phyloP scores from a whole-genome alignment of 2,888 invertebrate genomes.

The Drosophila buzzatii region DNA sequence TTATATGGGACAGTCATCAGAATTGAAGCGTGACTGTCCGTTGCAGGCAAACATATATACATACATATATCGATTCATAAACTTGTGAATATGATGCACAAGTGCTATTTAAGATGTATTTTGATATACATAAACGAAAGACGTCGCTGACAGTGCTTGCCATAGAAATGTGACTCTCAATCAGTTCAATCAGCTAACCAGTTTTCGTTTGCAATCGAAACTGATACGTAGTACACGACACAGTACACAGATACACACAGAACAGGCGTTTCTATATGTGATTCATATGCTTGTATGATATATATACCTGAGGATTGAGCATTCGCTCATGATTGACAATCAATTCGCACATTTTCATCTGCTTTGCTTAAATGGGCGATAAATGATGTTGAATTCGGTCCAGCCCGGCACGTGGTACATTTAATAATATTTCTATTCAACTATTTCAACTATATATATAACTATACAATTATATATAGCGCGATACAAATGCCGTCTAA shows the following conservation, averaged over 20 bases:
- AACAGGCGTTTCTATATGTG: conserved; percentile 15
- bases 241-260: conserved; percentile 13
- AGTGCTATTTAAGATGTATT: not conserved
- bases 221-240: conserved; percentile 1
- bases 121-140: conserved; percentile 13
- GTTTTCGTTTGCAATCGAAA: conserved; percentile 18
- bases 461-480: not conserved
- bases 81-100: not conserved
- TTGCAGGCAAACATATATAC: not conserved
- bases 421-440: conserved; percentile 11
- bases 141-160: conserved; percentile 62
- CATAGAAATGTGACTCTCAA: conserved; percentile 2
- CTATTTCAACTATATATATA: not conserved
- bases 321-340: conserved; percentile 72
- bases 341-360: conserved; percentile 80
- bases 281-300: conserved; percentile 32
- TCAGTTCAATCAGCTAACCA: conserved; percentile 12
- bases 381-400: conserved; percentile 38
- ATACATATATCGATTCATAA: not conserved
- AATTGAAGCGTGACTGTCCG: conserved; percentile 66
- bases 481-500: conserved; percentile 32
- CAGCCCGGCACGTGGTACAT: conserved; percentile 55
- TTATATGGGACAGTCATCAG: conserved; percentile 25
- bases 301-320: conserved; percentile 82
- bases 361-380: not conserved